A percentile compares a stretch with the other conserved stretches of the same genome.
Evolutionary conservation across 2,797 vertebrate species (phyloP).

Genomic region (Enteromius anoplus): DNA sequence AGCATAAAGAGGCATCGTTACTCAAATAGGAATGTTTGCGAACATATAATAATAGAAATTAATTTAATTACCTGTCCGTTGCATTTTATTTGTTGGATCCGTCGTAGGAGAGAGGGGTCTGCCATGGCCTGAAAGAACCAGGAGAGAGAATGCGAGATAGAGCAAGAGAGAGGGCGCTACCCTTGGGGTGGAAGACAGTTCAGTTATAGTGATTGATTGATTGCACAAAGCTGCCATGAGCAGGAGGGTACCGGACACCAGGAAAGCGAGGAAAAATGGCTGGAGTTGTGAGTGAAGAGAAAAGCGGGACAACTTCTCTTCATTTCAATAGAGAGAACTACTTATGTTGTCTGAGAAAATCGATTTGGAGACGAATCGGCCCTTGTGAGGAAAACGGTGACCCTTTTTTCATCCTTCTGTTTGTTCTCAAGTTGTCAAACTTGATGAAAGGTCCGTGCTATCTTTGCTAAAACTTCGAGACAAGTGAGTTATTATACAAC

Average conservation of each 20-base stretch:
- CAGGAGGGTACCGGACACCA: constrained; percentile 51
- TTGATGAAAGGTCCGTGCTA: constrained; percentile 26
- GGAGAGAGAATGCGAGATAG: constrained; percentile 11
- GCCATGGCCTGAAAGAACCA: not conserved
- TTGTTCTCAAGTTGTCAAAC: constrained; percentile 37
- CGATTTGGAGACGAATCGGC: constrained; percentile 37
- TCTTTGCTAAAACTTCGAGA: constrained; percentile 34
- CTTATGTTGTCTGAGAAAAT: constrained; percentile 53
- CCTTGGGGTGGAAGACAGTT: constrained; percentile 36
- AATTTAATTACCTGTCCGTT: constrained; percentile 6
- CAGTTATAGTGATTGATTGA: constrained; percentile 58
- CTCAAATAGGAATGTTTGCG: not conserved
- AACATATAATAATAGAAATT: not conserved
- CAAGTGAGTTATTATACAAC: constrained; percentile 45
- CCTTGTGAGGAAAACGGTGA: constrained; percentile 32
- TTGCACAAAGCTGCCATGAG: constrained; percentile 51
- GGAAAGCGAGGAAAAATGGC: constrained; percentile 42
- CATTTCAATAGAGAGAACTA: constrained; percentile 46
- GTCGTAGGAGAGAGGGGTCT: not conserved
- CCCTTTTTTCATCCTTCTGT: constrained; percentile 15
- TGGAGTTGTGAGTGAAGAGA: constrained; percentile 32
- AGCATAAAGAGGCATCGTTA: not conserved
- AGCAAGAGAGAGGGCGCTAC: not conserved
- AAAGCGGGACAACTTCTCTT: constrained; percentile 44
- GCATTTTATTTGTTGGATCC: constrained; percentile 26